These are phyloP conservation scores for Parus major DNA, from an alignment of 2,113 vertebrate species.

Conservation along the genomic window DNA sequence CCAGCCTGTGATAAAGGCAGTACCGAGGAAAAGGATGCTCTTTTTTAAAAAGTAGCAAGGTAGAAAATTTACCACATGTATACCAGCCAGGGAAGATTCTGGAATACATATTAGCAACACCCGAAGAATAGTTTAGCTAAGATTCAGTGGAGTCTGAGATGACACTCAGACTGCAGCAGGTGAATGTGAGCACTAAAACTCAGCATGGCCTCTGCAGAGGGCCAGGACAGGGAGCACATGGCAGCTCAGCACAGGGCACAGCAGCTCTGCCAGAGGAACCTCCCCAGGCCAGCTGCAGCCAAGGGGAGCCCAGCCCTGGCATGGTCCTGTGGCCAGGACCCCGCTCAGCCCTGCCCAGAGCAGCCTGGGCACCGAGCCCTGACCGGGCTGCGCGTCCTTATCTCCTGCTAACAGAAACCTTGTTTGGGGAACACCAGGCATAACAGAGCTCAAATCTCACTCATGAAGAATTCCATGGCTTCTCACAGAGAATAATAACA, in stretches of 20 bases:
- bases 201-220: neutral
- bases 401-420: neutral
- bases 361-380: neutral
- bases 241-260: neutral
- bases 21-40: neutral
- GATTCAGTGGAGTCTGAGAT: neutral
- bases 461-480: neutral
- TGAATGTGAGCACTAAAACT: fast-evolving
- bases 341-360: neutral
- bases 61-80: neutral
- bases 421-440: neutral
- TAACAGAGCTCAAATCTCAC: neutral
- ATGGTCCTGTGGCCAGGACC: fast-evolving
- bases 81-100: neutral
- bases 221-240: fast-evolving
- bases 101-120: neutral
- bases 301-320: neutral
- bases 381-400: neutral
- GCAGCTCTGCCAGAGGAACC: fast-evolving
- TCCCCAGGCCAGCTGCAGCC: fast-evolving
- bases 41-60: neutral
- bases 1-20: neutral
- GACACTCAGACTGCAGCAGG: fast-evolving
- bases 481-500: neutral
- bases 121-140: neutral